Evolutionary conservation across 2,888 invertebrate species (phyloP).

Genomic region (Amiota communis): DNA sequence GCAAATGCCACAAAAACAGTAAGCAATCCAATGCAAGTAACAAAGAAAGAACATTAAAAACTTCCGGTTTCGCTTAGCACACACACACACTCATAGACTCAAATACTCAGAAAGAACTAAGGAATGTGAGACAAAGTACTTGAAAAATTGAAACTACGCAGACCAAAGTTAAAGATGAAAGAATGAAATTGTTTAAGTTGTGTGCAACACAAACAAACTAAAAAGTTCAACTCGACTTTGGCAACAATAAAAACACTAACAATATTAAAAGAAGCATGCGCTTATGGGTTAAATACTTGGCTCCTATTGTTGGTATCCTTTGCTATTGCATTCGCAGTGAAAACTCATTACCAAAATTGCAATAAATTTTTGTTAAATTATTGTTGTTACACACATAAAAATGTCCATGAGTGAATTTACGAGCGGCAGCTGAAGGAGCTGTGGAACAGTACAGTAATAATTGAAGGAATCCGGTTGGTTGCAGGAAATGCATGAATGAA

Average conservation of each 20-base stretch:
- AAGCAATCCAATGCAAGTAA: background rate
- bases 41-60: constrained; percentile 52
- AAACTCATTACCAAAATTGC: constrained; percentile 65
- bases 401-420: constrained; percentile 62
- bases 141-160: background rate
- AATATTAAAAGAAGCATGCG: constrained; percentile 6
- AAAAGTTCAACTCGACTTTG: background rate
- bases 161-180: background rate
- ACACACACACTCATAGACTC: constrained; percentile 31
- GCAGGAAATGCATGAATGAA: too few relatives aligned
- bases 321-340: constrained; percentile 29
- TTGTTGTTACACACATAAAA: constrained; percentile 66
- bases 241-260: constrained; percentile 19
- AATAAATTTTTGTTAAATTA: constrained; percentile 64
- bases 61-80: constrained; percentile 59
- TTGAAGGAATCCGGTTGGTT: too few relatives aligned
- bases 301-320: constrained; percentile 4
- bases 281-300: constrained; percentile 12
- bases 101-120: constrained; percentile 18
- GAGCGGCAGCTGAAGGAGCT: constrained; percentile 39
- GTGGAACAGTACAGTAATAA: background rate
- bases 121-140: too few relatives aligned
- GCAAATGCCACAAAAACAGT: constrained; percentile 10
- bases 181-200: background rate
- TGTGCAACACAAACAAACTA: background rate